Percentiles rank a stretch among this genome's conserved stretches.
phyloP scores from a whole-genome alignment of 2,888 invertebrate species.

The Eledone cirrhosa region DNA sequence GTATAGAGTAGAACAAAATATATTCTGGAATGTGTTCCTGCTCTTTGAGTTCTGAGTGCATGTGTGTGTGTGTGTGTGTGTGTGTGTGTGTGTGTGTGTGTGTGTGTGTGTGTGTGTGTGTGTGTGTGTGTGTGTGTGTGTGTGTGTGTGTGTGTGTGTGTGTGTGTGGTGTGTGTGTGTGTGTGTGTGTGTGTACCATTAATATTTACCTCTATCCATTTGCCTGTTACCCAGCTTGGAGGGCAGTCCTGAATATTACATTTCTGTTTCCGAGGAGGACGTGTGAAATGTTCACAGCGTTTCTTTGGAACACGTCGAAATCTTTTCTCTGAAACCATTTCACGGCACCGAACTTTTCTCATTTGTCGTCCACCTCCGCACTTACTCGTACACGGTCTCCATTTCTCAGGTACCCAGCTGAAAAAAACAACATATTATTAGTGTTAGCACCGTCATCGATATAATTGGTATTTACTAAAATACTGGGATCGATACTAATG shows the following conservation, averaged over 20 bases:
- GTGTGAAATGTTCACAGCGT: constrained; percentile 46
- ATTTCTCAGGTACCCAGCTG: constrained; percentile 53
- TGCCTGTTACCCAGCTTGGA: constrained; percentile 86
- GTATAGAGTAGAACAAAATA: no score
- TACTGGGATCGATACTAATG: no score
- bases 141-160: no score
- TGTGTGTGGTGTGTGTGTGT: not conserved
- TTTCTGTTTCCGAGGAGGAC: constrained; percentile 44
- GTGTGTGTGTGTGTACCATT: not conserved
- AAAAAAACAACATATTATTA: not conserved
- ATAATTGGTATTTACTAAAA: no score
- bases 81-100: no score
- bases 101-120: no score
- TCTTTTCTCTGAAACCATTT: constrained; percentile 40
- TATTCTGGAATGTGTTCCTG: no score
- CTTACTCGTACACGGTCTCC: constrained; percentile 72
- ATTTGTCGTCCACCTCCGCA: constrained; percentile 75
- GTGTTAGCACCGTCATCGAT: no score
- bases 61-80: no score
- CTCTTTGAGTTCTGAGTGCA: no score
- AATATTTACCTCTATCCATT: constrained; percentile 84
- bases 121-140: no score
- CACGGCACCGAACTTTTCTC: constrained; percentile 73
- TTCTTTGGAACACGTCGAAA: constrained; percentile 44
- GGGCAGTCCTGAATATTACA: constrained; percentile 57